Base-by-base conservation (phyloP, 2,113 vertebrate species). In the Neomonachus schauinslandi region DNA sequence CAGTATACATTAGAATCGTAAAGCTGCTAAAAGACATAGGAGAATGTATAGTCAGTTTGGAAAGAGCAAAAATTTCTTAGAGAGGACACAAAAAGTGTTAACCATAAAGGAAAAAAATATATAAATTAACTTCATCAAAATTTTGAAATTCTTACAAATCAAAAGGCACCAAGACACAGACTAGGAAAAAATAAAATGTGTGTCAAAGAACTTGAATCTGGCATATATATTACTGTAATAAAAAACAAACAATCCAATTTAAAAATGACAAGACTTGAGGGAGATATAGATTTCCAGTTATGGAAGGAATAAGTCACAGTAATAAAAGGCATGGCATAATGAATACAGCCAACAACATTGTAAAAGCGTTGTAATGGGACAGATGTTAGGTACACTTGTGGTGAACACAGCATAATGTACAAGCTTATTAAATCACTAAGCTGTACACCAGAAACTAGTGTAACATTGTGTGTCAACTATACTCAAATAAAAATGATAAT, bases 121-220 rank as follows among this genome's bases (percentile, higher is more conserved):
- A 63, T 28, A 93, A 79, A 80, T 97, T 71, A 84, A 69, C 26
- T 57, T 39, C 55, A 71, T 74, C 31, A 90, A 93, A 86, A 46
- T 55, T 76, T 67, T 49, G 36, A 85, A 63, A 9, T 49, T 65
- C 81, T 95, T 74, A 87, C 26, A 93, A 65, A 69, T 88, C 89
- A 83, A 65, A 93, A 91, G 2, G 15, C 46, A 82, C 61, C 18
- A 95, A 91, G 82, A 82, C 12, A 59, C 59, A 94, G 46, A 89
- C 46, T 67, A 92, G 46, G 24, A 42, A 69, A 39, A 96, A 84
- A 33, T 28, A 87, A 51, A 36, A 65, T 31, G 76, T 69, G 28
- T 87, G 51, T 65, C 12, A 96, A 55, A 82, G 53, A 77, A 71
- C 22, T 88, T 83, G n/a, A 53, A 55, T 55, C 55, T 65, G 10